Base-by-base conservation (phyloP, 2,797 vertebrate species). In the Vireo griseus region DNA sequence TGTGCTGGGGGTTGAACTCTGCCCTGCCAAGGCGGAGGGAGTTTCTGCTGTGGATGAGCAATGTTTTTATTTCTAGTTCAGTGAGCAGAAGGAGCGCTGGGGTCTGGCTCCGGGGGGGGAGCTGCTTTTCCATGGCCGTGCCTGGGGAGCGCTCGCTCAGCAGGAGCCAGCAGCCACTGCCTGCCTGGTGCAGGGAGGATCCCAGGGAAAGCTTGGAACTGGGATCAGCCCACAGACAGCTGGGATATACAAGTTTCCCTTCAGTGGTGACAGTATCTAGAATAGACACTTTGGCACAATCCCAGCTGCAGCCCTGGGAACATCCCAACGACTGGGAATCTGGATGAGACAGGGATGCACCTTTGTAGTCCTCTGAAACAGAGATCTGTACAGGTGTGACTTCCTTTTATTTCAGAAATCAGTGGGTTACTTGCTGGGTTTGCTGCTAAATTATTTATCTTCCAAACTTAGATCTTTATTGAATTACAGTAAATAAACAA, bases 361-460 rank as follows among this genome's bases (percentile, higher is more conserved):
- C 29, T 74, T 45, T 55, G 22, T 33, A 40, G 33, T 19, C 28
- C 14, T 42, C 55, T 42, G 67, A 45, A 77, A 33, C 5, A 26
- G 45, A 14, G 24, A 33, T 45, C 40, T 55, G 8, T 22, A 16
- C 15, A 47, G 39, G 9, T 20, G 12, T 2, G 3, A 16, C 16
- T 65, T 68, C 10, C 20, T 86, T 55, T 42, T 40, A 17, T 35
- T 82, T 72, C 78, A 58, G 81, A 69, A 89, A 79, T 73, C 31
- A 47, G 13, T 31, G 47, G 8, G 22, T 84, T 90, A 18, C 21
- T 59, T 73, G 16, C 11, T 71, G 44, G 3, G 52, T 78, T 84
- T 89, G 29, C 67, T 82, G 55, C 54, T 91, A 62, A 85, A 66
- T 91, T 44, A 78, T 87, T 82, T 58, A 37, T 79, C 69, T n/a